Conservation (phyloP, 2,888 invertebrate species). For the Margaritifera margaritifera region DNA sequence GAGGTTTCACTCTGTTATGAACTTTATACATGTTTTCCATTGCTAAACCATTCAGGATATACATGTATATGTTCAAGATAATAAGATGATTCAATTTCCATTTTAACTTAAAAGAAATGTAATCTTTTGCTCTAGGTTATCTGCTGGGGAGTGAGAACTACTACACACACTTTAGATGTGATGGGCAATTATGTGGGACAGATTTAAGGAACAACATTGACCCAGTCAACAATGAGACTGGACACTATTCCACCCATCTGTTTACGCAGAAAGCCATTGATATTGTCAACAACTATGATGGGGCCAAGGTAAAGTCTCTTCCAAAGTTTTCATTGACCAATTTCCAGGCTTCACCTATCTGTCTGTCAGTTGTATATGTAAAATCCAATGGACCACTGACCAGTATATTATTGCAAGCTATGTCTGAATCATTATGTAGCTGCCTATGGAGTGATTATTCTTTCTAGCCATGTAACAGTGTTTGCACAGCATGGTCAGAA, state of each 20-base stretch:
- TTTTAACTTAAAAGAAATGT: neutral
- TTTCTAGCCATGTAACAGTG: too few relatives aligned
- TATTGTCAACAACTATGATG: constrained; percentile 52
- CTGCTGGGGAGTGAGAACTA: constrained; percentile 70
- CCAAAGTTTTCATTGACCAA: too few relatives aligned
- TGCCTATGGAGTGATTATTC: too few relatives aligned
- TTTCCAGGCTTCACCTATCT: neutral
- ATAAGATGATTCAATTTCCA: too few relatives aligned
- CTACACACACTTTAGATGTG: constrained; percentile 56
- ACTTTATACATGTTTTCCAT: too few relatives aligned
- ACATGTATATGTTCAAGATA: too few relatives aligned
- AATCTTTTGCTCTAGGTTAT: constrained; percentile 62
- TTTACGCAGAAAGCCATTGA: constrained; percentile 58
- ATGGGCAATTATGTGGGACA: constrained; percentile 41
- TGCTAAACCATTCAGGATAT: too few relatives aligned
- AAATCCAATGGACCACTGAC: too few relatives aligned
- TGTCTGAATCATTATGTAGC: neutral
- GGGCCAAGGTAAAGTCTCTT: constrained; percentile 41
- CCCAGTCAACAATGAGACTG: constrained; percentile 45
- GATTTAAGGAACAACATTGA: constrained; percentile 57
- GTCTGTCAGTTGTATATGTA: neutral
- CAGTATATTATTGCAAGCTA: too few relatives aligned
- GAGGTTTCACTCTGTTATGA: too few relatives aligned
- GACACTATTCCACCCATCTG: constrained; percentile 59
- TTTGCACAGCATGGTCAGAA: too few relatives aligned